phyloP scores from a whole-genome alignment of 2,888 invertebrate genomes.

The Sarcophaga variegata region DNA sequence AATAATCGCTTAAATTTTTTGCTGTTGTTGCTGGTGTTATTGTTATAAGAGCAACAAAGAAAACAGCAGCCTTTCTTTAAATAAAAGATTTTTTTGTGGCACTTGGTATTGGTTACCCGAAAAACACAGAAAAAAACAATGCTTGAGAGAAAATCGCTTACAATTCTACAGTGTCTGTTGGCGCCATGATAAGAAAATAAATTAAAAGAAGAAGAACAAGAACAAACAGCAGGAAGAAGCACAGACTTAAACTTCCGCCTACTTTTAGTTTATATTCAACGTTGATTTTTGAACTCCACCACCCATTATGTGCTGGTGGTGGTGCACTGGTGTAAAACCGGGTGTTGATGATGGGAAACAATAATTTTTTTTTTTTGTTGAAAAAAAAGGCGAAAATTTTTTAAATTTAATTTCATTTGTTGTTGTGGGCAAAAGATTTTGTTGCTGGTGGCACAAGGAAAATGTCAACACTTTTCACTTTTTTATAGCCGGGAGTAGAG shows the following conservation, averaged over 20 bases:
- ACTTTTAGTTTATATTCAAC: not conserved
- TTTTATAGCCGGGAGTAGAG: not conserved
- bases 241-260: not conserved
- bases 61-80: not conserved
- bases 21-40: not conserved
- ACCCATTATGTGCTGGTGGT: too few relatives aligned
- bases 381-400: not conserved
- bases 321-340: too few relatives aligned
- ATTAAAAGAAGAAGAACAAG: conserved; percentile 27
- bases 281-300: too few relatives aligned
- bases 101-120: not conserved
- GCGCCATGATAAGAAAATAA: conserved; percentile 53
- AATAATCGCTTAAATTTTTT: not conserved
- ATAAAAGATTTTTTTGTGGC: not conserved
- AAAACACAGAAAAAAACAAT: not conserved
- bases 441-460: too few relatives aligned
- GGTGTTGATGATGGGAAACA: too few relatives aligned
- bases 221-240: not conserved
- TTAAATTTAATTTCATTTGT: not conserved
- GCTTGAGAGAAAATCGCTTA: not conserved
- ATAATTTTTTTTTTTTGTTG: too few relatives aligned
- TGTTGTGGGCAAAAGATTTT: not conserved
- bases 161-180: conserved; percentile 25
- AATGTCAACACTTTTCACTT: not conserved
- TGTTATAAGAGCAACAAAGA: not conserved